A percentile compares a stretch with the other conserved stretches of the same genome.
Conservation (phyloP, 53 echinoderm and acorn worm species). For the Pentamera pediparva region DNA sequence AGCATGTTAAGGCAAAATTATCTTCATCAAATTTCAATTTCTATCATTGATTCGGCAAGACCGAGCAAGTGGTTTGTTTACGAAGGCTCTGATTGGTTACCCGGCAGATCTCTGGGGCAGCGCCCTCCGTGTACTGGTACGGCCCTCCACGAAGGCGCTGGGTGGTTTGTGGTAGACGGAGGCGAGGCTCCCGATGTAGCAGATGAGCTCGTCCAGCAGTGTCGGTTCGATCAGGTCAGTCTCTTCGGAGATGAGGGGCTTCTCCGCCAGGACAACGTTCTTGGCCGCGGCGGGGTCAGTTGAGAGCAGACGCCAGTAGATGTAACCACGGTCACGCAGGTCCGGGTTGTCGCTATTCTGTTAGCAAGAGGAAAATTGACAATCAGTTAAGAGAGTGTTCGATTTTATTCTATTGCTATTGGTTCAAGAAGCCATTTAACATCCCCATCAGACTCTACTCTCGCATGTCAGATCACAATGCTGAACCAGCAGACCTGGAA, state of each 20-base stretch:
- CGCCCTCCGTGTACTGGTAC: conserved; percentile 66
- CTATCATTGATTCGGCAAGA: no score
- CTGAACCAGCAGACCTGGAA: no score
- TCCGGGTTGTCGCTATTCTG: conserved; percentile 99
- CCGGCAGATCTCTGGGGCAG: conserved; percentile 75
- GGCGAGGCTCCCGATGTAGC: conserved; percentile 97
- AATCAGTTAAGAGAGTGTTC: no score
- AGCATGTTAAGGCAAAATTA: no score
- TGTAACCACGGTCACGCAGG: conserved; percentile 94
- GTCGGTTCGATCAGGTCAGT: conserved; percentile 97
- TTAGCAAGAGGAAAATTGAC: not conserved
- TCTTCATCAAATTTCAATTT: no score
- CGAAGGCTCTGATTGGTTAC: no score
- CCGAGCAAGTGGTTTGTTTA: no score
- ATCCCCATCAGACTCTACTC: no score
- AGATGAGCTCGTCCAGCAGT: conserved; percentile 92
- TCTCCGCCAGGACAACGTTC: conserved; percentile 95
- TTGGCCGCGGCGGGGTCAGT: conserved; percentile 96
- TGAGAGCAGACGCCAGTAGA: conserved; percentile 96
- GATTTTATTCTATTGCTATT: no score
- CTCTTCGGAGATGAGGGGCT: conserved; percentile 98
- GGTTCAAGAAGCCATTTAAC: no score
- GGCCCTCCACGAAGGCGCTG: conserved; percentile 94
- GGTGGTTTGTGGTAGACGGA: conserved; percentile 98
- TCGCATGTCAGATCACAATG: no score